Conservation (phyloP, 2,113 vertebrate genomes). For the Dryoscopus gambensis region DNA sequence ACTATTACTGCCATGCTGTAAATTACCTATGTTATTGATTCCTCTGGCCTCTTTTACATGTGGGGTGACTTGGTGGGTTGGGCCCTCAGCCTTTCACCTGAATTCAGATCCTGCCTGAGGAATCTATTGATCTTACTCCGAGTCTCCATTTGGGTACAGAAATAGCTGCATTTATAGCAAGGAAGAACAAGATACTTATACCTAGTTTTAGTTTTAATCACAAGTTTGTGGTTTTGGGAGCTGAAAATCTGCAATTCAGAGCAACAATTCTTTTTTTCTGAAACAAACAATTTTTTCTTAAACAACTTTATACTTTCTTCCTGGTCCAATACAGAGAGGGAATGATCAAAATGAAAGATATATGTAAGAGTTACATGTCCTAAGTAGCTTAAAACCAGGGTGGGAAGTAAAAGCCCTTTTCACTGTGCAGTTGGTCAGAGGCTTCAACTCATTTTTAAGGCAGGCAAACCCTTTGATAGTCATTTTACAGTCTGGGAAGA, state of each 20-base stretch:
- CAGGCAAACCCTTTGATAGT: not conserved
- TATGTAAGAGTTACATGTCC: rapidly evolving
- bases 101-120: not conserved
- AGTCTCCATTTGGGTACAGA: not conserved
- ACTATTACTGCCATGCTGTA: not conserved
- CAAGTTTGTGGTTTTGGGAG: not conserved
- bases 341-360: not conserved
- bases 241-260: not conserved
- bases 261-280: not conserved
- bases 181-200: not conserved
- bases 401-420: not conserved
- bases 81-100: not conserved
- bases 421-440: not conserved
- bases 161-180: not conserved
- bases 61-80: not conserved
- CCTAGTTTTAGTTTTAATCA: not conserved
- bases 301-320: not conserved
- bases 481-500: not conserved
- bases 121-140: not conserved
- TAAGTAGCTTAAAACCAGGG: not conserved
- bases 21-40: not conserved
- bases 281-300: not conserved
- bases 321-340: not conserved
- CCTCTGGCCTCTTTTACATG: not conserved
- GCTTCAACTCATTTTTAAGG: not conserved